Percentiles rank a stretch among this genome's conserved stretches.
These are phyloP conservation scores for Tubulanus polymorphus DNA, from an alignment of 2,888 invertebrate species.

Conservation along the genomic window DNA sequence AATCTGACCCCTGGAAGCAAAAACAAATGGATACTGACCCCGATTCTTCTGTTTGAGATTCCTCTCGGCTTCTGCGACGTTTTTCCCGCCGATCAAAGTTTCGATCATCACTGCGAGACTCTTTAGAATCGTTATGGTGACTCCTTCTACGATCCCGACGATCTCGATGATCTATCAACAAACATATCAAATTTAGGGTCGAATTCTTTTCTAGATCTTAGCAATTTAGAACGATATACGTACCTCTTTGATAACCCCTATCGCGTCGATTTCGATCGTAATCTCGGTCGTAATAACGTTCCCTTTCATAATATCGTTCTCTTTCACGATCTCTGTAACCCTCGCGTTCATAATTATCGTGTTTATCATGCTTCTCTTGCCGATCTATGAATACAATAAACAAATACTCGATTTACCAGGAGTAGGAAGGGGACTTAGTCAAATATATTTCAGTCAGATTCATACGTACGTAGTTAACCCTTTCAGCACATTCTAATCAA, in stretches of 20 bases:
- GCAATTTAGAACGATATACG: constrained; percentile 8
- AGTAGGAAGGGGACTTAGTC: too few species aligned
- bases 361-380: constrained; percentile 7
- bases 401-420: too few species aligned
- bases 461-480: too few species aligned
- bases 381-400: too few species aligned
- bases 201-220: too few species aligned
- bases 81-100: constrained; percentile 2
- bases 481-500: too few species aligned
- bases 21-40: too few species aligned
- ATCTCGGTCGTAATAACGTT: constrained; percentile 14
- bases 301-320: constrained; percentile 11
- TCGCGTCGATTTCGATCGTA: constrained; percentile 11
- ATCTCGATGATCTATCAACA: neutral
- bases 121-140: constrained; percentile 9
- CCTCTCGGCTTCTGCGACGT: neutral
- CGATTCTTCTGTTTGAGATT: too few species aligned
- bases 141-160: constrained; percentile 8
- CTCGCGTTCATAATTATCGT: constrained; percentile 7
- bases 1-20: too few species aligned
- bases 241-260: constrained; percentile 14
- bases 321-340: constrained; percentile 7
- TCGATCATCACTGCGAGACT: neutral
- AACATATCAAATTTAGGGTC: neutral
- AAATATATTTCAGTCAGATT: too few species aligned